Conservation (phyloP, 2,888 invertebrate species). For the Cristatella mucedo region DNA sequence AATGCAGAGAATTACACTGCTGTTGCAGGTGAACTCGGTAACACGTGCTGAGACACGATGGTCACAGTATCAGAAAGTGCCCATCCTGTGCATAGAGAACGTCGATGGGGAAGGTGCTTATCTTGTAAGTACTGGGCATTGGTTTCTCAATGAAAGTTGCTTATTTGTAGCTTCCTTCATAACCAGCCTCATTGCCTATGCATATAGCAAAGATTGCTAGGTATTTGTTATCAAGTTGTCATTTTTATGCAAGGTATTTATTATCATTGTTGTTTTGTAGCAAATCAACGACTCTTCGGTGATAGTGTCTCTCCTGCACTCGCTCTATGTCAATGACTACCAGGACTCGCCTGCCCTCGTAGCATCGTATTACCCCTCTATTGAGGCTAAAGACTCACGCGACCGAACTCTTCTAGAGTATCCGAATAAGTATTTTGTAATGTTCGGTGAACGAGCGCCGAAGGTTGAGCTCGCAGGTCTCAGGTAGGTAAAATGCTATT, state of each 20-base stretch:
- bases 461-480: conserved; percentile 11
- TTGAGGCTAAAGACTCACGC: conserved; percentile 20
- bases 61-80: conserved; percentile 86
- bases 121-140: background rate
- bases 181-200: background rate
- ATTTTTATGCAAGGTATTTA: conserved; percentile 9
- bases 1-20: no score
- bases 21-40: conserved; percentile 73
- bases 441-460: conserved; percentile 20
- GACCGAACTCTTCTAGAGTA: no score
- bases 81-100: conserved; percentile 61
- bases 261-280: conserved; percentile 40
- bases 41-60: conserved; percentile 75
- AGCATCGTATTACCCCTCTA: conserved; percentile 22
- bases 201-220: background rate
- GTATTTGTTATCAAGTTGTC: conserved; percentile 1
- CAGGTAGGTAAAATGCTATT: background rate
- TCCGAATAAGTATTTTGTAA: conserved; percentile 33
- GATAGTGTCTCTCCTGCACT: conserved; percentile 71
- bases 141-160: background rate
- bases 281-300: conserved; percentile 83
- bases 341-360: conserved; percentile 49
- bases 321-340: conserved; percentile 46
- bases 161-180: background rate
- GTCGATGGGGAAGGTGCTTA: conserved; percentile 37